Base-by-base conservation (phyloP, 2,113 vertebrate genomes). In the Nothoprocta perdicaria region DNA sequence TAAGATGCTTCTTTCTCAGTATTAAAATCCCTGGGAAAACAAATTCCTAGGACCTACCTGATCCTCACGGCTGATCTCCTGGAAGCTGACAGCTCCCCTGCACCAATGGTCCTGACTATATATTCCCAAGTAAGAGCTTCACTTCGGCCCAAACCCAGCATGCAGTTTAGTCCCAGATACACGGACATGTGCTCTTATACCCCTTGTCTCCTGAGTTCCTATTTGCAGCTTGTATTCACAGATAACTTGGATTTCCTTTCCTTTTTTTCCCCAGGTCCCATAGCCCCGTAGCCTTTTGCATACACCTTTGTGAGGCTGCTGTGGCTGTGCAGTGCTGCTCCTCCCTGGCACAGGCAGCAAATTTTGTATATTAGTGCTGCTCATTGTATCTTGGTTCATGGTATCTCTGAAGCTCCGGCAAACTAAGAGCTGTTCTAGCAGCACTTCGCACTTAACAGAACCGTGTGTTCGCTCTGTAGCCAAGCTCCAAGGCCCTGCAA, bases 351-450 rank as follows among this genome's bases (percentile, higher is more conserved):
- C 3, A 2, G 46, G 16, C 22, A 91, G 18, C 22, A 91, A 81
- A 53, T 65, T 22, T 29, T 90, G 89, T 69, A 55, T 57, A 18
- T 62, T 84, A 67, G 23, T 61, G 48, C n/a, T 80, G 11, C 55
- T 73, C 68, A 21, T 63, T 83, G 53, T 63, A 84, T 90, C 66
- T 43, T 83, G 3, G 87, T 84, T 38, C 48, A 88, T 41, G 19
- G 1, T 71, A 35, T 52, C 88, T 87, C 84, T 68, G 87, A 86
- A 89, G 58, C 33, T 72, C 4, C 69, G 40, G 43, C 18, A 81
- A 85, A 92, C 40, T 43, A 90, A 84, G 69, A 88, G 31, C 41
- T 74, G 58, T 89, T 61, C 43, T 63, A 67, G 57, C 23, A 90
- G 45, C 29, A 63, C 77, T 82, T 80, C 62, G 45, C 53, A 73